Base-by-base conservation (phyloP, 2,797 vertebrate genomes). In the Gymnoscopelus braueri region DNA sequence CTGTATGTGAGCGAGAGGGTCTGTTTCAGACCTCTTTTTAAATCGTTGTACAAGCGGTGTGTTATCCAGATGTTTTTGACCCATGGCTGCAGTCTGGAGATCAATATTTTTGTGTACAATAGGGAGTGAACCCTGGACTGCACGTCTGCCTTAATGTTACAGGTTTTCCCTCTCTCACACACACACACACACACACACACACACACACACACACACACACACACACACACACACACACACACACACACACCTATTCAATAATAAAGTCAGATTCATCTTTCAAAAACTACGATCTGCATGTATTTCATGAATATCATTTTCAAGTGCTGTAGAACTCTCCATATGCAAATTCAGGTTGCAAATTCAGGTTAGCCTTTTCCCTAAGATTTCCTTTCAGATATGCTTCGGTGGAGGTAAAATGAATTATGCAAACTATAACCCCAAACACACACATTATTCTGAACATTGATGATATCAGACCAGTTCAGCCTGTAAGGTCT, bases 71-170 rank as follows among this genome's bases (percentile, higher is more conserved):
- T 12, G 47, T 55, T 72, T 71, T 26, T 54, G 19, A 3, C 2
- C 1, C 0, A 4, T 19, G 26, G 15, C 12, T 54, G 47, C 53
- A 26, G 24, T 14, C 12, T 53, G 44, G 50, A 24, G 69, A 80
- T 88, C 85, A 75, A 83, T 88, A 81, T 63, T 73, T 67, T 13
- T 87, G 75, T 83, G 64, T 78, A 84, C 82, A 75, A 63, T 78
- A 32, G 65, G 39, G 8, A 0, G 7, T 84, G 87, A 77, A 91
- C 88, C 71, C 69, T 89, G 85, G 71, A 85, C 83, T 57, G 13
- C 19, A 60, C 26, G 3, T 15, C 19, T 32, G 61, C 72, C 13
- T 70, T 56, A 63, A 69, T 10, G 29, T 15, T 5, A 49, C 39
- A 44, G 39, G 39, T 59, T 12, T 10, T 14, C 32, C 35, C 19